Conservation (phyloP, 2,113 vertebrate genomes). For the Cricetomys ansorgei region DNA sequence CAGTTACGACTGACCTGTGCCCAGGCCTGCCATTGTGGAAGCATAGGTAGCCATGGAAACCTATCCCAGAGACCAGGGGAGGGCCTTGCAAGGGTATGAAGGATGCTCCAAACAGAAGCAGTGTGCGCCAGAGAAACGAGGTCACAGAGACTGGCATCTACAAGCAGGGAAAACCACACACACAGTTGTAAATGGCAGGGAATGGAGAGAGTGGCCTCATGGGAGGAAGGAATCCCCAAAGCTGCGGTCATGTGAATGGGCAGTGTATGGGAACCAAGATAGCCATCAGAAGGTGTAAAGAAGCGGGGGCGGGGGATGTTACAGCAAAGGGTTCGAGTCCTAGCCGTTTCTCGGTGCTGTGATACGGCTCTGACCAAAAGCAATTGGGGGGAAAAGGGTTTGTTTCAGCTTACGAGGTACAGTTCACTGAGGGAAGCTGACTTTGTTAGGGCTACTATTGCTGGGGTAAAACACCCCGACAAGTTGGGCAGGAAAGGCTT, state of each 20-base stretch:
- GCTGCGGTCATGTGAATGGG: background rate
- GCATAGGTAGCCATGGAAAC: slow-evolving; percentile 63
- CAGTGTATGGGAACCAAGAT: background rate
- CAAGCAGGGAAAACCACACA: rapidly evolving
- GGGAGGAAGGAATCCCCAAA: background rate
- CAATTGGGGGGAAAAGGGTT: background rate
- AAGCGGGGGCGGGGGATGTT: background rate
- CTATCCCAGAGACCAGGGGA: background rate
- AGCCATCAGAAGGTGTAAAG: background rate
- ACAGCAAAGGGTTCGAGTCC: background rate
- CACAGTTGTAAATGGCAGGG: rapidly evolving
- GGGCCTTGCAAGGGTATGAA: background rate
- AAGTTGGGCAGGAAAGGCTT: background rate
- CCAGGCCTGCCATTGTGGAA: background rate
- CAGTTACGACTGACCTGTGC: background rate
- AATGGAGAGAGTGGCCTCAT: background rate
- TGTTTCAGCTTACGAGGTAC: background rate
- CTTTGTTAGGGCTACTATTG: background rate
- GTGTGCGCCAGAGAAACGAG: background rate
- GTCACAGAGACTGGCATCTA: background rate
- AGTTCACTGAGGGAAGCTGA: background rate
- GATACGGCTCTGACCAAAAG: background rate
- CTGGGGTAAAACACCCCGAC: background rate
- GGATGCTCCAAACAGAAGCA: background rate
- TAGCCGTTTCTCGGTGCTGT: background rate